Percentiles rank a stretch among this genome's conserved stretches.
These are phyloP conservation scores for Neelides folsomi DNA, from an alignment of 2,888 invertebrate species.

Conservation along the genomic window DNA sequence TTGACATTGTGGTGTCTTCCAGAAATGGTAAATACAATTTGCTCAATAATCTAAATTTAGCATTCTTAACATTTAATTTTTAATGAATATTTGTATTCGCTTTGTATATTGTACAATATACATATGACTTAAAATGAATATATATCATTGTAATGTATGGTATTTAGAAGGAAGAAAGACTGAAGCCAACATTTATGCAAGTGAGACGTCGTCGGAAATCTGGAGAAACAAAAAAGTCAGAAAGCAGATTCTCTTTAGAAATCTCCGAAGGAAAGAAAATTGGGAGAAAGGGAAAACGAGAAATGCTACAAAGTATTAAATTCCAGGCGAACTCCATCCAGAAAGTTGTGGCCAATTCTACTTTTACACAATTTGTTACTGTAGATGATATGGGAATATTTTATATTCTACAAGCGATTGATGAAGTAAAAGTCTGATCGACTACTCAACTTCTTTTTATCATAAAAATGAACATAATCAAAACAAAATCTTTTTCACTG, in stretches of 20 bases:
- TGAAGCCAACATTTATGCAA: conserved; percentile 18
- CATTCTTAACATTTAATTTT: not conserved
- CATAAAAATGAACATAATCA: too few relatives aligned
- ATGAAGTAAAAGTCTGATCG: too few relatives aligned
- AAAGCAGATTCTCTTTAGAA: conserved; percentile 19
- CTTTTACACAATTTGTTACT: conserved; percentile 48
- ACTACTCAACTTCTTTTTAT: too few relatives aligned
- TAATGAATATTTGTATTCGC: too few relatives aligned
- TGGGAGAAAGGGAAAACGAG: conserved; percentile 34
- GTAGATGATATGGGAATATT: conserved; percentile 49
- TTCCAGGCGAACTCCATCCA: conserved; percentile 37
- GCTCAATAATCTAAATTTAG: conserved; percentile 2
- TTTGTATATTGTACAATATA: too few relatives aligned
- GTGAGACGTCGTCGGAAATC: conserved; percentile 22
- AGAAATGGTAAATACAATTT: conserved; percentile 5
- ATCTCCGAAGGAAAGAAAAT: conserved; percentile 25
- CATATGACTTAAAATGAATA: too few relatives aligned
- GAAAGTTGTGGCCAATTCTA: conserved; percentile 36
- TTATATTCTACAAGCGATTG: conserved; percentile 48
- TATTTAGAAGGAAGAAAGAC: conserved; percentile 18
- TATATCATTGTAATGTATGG: too few relatives aligned
- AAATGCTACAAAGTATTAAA: conserved; percentile 38
- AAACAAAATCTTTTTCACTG: too few relatives aligned
- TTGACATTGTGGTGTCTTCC: conserved; percentile 25
- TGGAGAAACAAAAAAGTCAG: conserved; percentile 19